Conservation (phyloP, 2,113 vertebrate species). For the Eidolon helvum region DNA sequence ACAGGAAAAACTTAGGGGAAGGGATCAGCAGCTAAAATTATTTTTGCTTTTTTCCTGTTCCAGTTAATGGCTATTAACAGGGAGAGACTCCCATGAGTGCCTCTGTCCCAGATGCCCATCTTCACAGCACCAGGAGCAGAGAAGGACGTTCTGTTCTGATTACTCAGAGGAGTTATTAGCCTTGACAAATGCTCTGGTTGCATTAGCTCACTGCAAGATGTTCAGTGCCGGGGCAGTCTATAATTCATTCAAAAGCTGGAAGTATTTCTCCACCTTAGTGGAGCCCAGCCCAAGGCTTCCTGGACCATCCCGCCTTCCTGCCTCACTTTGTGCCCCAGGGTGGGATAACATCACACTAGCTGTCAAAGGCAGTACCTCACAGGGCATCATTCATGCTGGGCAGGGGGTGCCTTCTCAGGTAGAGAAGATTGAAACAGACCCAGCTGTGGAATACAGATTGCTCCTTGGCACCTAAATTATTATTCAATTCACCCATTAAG, state of each 20-base stretch:
- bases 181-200: not conserved
- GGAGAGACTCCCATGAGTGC: not conserved
- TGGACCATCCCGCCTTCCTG: not conserved
- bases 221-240: not conserved
- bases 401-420: not conserved
- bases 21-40: conserved; percentile 26
- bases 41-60: conserved; percentile 7
- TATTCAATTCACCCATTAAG: not conserved
- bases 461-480: not conserved
- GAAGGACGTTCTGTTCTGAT: not conserved
- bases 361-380: not conserved
- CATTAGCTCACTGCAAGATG: not conserved
- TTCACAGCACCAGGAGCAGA: not conserved
- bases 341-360: not conserved
- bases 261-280: not conserved
- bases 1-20: conserved; percentile 49
- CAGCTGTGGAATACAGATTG: not conserved
- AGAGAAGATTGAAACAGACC: not conserved
- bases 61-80: not conserved
- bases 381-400: not conserved
- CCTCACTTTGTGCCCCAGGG: not conserved
- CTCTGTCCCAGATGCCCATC: not conserved
- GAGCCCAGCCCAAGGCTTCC: not conserved
- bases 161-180: not conserved
- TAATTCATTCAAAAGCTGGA: not conserved